Base-by-base conservation (phyloP, 2,888 invertebrate species). In the Microchrysa polita region DNA sequence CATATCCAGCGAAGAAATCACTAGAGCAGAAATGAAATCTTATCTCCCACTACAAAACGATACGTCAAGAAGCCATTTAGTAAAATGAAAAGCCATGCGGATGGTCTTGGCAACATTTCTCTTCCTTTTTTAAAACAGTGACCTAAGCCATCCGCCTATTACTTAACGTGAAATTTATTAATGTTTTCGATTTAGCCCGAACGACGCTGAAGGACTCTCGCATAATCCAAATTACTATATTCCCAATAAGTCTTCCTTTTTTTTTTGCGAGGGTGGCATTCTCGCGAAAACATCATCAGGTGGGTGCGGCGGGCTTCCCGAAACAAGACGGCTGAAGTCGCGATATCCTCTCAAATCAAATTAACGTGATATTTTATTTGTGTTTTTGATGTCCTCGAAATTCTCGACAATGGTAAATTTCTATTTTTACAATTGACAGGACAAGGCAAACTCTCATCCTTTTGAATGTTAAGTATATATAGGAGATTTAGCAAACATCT, bases 341-440 rank as follows among this genome's bases (percentile, higher is more conserved):
- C 18, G 52, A 14, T 52, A 27, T 23, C 23, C n/a, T 48, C 9
- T 14, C 23, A 74, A 73, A 76, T 76, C 72, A 74, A 74, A 76
- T 74, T 74, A 76, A 74, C 74, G 74, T 74, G 73, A 74, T 74
- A 76, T 76, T 76, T 74, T 73, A 74, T 76, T 76, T 76, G 74
- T 76, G 74, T 76, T 76, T 73, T 74, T 76, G 76, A 76, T 73
- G 74, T 76, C 72, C 60, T 59, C 34, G 9, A 16, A 48, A n/a
- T n/a, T n/a, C 48, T 42, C 40, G 7, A 23, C 72, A 60, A n/a
- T 10, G 14, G 42, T 22, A 42, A 18, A 44, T 65, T 65, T 22
- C 34, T 65, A 27, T 27, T 14, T 34, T 60, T 60, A 34, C 20
- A 16, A 1, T 10, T 44, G 10, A 18, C 65, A 18, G 9, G 40